Base-by-base conservation (phyloP, 1,140 invertebrate species). In the Geopemphigus sp. region DNA sequence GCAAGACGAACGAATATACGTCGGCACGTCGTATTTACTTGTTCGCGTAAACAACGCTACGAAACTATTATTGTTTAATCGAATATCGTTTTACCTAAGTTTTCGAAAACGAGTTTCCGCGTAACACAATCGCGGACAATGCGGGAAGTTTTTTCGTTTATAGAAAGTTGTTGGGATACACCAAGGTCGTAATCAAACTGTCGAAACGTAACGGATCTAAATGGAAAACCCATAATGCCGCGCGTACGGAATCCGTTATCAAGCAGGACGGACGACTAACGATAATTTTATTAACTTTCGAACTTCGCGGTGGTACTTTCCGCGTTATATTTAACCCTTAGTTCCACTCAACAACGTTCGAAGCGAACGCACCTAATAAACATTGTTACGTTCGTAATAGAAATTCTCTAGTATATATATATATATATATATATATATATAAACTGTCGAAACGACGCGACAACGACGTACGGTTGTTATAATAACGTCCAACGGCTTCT, bases 261-360 rank as follows among this genome's bases (percentile, higher is more conserved):
- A 47, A 11, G 22, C 11, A 19, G n/a, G 15, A 54, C n/a, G n/a
- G n/a, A 68, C n/a, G 45, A 47, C n/a, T 47, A 47, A 47, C 4
- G 47, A 68, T 24, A 47, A 47, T 68, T 47, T 47, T 68, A 68
- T 68, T 11, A 68, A 47, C 64, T 22, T 68, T 47, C 47, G 15
- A 5, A 29, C n/a, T 12, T 66, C 14, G 6, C 32, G 5, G 1
- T 1, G n/a, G n/a, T n/a, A n/a, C n/a, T 22, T 66, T 39, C 39
- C 5, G 11, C 32, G 12, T 45, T 68, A n/a, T n/a, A n/a, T n/a
- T n/a, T n/a, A n/a, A n/a, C n/a, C n/a, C n/a, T n/a, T n/a, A n/a
- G n/a, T n/a, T n/a, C n/a, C n/a, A n/a, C n/a, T n/a, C n/a, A n/a
- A n/a, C n/a, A n/a, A n/a, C n/a, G n/a, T n/a, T n/a, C n/a, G n/a